phyloP scores from a whole-genome alignment of 1,140 invertebrate species.

The Mycetomoellerius zeteki region DNA sequence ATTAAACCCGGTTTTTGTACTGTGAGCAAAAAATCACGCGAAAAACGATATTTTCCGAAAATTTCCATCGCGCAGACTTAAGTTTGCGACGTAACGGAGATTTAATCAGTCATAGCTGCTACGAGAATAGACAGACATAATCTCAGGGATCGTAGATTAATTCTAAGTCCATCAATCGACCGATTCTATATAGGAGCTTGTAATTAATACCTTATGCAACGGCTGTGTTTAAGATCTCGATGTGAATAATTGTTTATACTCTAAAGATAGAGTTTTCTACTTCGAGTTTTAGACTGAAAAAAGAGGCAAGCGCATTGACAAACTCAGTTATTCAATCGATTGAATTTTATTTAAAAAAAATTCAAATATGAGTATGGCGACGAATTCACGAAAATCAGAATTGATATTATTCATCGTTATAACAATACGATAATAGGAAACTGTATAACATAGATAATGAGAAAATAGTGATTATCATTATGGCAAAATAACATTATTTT shows the following conservation, averaged over 20 bases:
- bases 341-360: not conserved
- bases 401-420: slow-evolving; percentile 3
- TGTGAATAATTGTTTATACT: slow-evolving; percentile 55
- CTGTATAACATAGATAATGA: not conserved
- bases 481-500: slow-evolving; percentile 20
- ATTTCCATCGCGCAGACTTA: slow-evolving; percentile 32
- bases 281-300: not conserved
- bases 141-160: slow-evolving; percentile 59
- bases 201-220: slow-evolving; percentile 62
- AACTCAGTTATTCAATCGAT: not conserved
- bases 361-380: not conserved
- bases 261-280: not conserved
- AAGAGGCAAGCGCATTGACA: not conserved
- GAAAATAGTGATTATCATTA: slow-evolving; percentile 33
- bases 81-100: slow-evolving; percentile 46
- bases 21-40: not conserved
- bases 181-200: slow-evolving; percentile 46
- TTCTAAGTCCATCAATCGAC: slow-evolving; percentile 59
- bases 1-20: not conserved
- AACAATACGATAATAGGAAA: not conserved
- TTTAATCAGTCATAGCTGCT: slow-evolving; percentile 53
- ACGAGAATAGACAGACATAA: slow-evolving; percentile 50
- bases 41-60: slow-evolving; percentile 4
- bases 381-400: slow-evolving; percentile 14
- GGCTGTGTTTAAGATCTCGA: slow-evolving; percentile 15